Evolutionary conservation across 2,797 vertebrate genomes (phyloP).

Genomic region (Enteromius treurensis): DNA sequence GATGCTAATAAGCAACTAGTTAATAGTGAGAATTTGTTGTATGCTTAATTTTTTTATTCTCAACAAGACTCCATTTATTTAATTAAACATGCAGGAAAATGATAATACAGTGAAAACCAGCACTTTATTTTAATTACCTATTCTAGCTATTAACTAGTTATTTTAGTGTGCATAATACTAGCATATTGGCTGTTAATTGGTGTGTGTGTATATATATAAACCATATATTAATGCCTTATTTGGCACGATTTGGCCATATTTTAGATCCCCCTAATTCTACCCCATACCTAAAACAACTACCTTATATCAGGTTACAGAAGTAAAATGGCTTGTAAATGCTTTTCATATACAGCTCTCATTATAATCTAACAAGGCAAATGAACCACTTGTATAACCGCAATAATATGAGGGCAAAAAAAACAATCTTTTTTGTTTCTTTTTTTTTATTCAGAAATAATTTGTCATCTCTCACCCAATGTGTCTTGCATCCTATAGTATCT

Average conservation of each 20-base stretch:
- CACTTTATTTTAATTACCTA: too few relatives aligned
- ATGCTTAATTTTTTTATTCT: not conserved
- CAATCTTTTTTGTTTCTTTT: not conserved
- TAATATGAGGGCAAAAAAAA: not conserved
- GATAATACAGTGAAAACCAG: not conserved
- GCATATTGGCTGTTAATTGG: too few relatives aligned
- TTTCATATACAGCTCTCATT: not conserved
- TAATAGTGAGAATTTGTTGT: not conserved
- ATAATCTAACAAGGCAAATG: conserved; percentile 1
- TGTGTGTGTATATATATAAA: too few relatives aligned
- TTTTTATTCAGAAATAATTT: conserved; percentile 31
- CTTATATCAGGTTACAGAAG: not conserved
- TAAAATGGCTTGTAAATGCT: not conserved
- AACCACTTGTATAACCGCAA: not conserved
- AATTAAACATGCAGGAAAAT: not conserved
- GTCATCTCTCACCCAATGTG: not conserved
- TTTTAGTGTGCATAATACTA: too few relatives aligned
- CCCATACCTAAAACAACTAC: too few relatives aligned
- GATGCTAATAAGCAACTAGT: not conserved
- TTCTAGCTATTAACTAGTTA: too few relatives aligned
- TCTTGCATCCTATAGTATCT: conserved; percentile 79
- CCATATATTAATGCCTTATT: too few relatives aligned
- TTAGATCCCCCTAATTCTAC: too few relatives aligned
- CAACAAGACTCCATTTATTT: not conserved
- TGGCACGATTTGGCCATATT: too few relatives aligned